Percentiles rank a stretch among this genome's conserved stretches.
These are phyloP conservation scores for Phocoena phocoena DNA, from an alignment of 2,113 vertebrate genomes.

Conservation along the genomic window DNA sequence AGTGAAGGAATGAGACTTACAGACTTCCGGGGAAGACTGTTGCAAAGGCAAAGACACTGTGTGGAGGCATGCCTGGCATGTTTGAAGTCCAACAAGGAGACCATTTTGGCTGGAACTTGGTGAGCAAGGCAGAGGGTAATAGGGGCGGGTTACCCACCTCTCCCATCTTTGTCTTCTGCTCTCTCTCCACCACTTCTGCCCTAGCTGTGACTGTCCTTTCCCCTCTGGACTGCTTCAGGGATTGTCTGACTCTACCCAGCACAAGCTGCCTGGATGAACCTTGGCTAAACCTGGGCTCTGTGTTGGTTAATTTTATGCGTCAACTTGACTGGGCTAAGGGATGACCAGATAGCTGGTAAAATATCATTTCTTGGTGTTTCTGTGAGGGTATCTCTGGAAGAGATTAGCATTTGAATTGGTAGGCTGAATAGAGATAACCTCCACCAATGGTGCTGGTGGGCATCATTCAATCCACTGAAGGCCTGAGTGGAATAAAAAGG, in stretches of 20 bases:
- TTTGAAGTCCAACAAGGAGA: background rate
- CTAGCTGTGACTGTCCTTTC: background rate
- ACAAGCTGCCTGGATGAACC: background rate
- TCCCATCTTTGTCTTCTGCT: background rate
- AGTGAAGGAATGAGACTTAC: background rate
- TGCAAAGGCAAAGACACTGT: background rate
- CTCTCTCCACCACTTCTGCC: background rate
- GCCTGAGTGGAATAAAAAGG: background rate
- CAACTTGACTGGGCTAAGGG: background rate
- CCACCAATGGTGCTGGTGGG: background rate
- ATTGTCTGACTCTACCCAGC: background rate
- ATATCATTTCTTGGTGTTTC: background rate
- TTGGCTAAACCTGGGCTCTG: background rate
- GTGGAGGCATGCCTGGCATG: background rate
- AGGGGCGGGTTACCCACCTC: background rate
- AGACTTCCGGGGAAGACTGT: background rate
- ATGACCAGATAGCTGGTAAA: background rate
- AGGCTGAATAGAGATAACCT: background rate
- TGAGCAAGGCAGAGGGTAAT: background rate
- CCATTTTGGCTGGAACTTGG: background rate
- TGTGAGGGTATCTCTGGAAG: background rate
- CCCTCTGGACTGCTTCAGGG: background rate
- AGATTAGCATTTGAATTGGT: background rate
- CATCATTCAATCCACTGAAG: background rate
- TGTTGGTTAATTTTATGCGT: background rate